Percentiles rank a stretch among this genome's conserved stretches.
Conservation (phyloP, 1,140 invertebrate species). For the Antheraea pernyi region DNA sequence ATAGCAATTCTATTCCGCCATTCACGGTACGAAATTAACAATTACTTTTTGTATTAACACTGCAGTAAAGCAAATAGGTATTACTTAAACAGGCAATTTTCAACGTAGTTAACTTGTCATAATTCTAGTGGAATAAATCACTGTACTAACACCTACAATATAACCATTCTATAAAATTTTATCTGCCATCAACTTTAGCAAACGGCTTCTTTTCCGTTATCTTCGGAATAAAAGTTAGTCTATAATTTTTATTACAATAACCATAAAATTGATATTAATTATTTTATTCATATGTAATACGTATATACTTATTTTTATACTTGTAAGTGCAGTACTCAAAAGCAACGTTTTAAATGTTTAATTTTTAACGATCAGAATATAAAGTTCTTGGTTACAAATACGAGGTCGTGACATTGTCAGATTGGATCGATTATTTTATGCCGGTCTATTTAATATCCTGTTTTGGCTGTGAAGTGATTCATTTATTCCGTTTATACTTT, state of each 20-base stretch:
- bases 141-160: too few species aligned
- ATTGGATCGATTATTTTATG: slow-evolving; percentile 2
- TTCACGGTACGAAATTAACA: slow-evolving; percentile 52
- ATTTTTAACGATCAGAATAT: not conserved
- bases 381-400: too few species aligned
- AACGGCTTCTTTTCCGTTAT: too few species aligned
- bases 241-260: too few species aligned
- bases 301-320: too few species aligned
- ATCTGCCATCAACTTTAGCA: too few species aligned
- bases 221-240: too few species aligned
- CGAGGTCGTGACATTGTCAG: not conserved
- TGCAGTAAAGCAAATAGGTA: not conserved
- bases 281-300: too few species aligned
- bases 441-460: not conserved
- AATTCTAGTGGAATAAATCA: too few species aligned
- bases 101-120: not conserved
- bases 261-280: too few species aligned
- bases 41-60: slow-evolving; percentile 26
- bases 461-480: not conserved
- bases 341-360: not conserved
- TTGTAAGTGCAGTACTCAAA: too few species aligned
- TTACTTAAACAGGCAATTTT: not conserved
- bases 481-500: not conserved
- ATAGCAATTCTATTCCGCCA: slow-evolving; percentile 47
- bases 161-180: too few species aligned